A percentile compares a stretch with the other conserved stretches of the same genome.
Evolutionary conservation across 1,140 invertebrate genomes (phyloP).

Genomic region (Trichonephila clavata): DNA sequence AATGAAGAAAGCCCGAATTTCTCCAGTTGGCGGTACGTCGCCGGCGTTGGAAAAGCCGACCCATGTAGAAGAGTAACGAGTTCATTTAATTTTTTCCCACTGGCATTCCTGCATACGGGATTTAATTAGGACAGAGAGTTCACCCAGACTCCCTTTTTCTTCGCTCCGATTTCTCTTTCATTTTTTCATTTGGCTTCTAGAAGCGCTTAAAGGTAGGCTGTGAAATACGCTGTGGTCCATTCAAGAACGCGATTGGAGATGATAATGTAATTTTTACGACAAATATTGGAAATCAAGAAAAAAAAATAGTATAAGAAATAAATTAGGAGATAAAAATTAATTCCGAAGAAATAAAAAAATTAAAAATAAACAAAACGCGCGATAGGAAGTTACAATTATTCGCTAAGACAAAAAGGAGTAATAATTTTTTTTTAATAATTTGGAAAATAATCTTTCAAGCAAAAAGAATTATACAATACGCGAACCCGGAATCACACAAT

Average conservation of each 20-base stretch:
- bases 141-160: neutral
- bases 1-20: conserved; percentile 26
- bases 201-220: neutral
- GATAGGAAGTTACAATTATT: no score
- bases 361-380: no score
- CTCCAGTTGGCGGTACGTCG: neutral
- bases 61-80: conserved; percentile 16
- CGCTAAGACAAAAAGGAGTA: no score
- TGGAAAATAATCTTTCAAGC: no score
- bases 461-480: no score
- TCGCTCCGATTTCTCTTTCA: conserved; percentile 1
- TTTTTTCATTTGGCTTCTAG: neutral
- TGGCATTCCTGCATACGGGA: conserved; percentile 14
- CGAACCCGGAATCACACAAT: no score
- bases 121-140: conserved; percentile 28
- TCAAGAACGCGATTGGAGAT: neutral
- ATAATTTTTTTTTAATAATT: no score
- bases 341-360: no score
- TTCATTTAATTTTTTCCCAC: conserved; percentile 22
- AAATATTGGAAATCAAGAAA: no score
- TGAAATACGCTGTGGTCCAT: neutral
- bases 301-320: no score
- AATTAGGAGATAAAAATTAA: no score
- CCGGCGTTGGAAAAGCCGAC: neutral
- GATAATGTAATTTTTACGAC: no score